These are phyloP conservation scores for Gavialis gangeticus DNA, from an alignment of 2,113 vertebrate species.

Conservation along the genomic window DNA sequence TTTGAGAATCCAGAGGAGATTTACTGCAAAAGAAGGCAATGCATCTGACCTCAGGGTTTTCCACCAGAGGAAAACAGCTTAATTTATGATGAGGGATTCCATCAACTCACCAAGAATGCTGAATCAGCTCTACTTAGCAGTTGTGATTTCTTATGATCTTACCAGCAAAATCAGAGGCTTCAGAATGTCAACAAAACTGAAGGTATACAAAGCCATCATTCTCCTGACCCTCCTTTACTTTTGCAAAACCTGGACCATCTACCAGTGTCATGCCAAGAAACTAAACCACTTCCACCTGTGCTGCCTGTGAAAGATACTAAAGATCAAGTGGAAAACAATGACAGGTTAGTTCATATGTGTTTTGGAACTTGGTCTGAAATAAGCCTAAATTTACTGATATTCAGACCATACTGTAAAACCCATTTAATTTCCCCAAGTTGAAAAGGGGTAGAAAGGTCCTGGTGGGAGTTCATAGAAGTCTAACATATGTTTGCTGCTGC, in stretches of 20 bases:
- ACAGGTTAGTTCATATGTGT: conserved; percentile 56
- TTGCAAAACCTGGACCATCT: too few species aligned
- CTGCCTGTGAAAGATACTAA: too few species aligned
- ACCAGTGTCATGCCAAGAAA: too few species aligned
- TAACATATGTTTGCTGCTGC: conserved; percentile 24
- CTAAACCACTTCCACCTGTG: too few species aligned
- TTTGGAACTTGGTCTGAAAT: conserved; percentile 59
- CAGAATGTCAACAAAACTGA: too few species aligned
- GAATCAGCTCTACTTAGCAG: neutral
- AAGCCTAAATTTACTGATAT: neutral
- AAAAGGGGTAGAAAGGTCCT: conserved; percentile 34
- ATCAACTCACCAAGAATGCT: fast-evolving
- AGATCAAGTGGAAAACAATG: conserved; percentile 47
- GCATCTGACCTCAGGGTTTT: neutral
- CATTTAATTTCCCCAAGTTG: conserved; percentile 37
- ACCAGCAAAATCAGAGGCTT: neutral
- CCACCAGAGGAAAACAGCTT: fast-evolving
- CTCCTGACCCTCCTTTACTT: too few species aligned
- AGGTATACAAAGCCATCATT: too few species aligned
- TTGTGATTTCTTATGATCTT: neutral
- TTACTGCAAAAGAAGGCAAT: neutral
- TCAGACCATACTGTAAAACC: neutral
- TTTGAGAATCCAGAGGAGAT: neutral
- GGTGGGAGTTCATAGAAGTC: conserved; percentile 8
- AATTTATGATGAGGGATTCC: neutral